phyloP scores from a whole-genome alignment of 2,113 vertebrate genomes.

The Rhizomys pruinosus region DNA sequence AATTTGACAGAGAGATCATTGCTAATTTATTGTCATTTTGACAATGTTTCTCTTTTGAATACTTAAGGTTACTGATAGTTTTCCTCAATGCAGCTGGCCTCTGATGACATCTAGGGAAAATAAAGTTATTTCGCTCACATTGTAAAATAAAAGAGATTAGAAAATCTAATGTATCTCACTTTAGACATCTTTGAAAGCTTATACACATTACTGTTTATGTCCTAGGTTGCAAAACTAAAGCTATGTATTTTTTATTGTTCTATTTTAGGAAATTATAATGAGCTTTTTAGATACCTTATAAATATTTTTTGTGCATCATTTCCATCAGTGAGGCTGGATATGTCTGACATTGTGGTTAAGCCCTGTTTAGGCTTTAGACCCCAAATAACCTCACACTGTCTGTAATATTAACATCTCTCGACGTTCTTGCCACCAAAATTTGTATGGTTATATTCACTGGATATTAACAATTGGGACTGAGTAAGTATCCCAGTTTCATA shows the following conservation, averaged over 20 bases:
- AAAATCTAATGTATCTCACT: slow-evolving; percentile 19
- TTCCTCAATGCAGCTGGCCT: slow-evolving; percentile 57
- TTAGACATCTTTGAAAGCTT: slow-evolving; percentile 43
- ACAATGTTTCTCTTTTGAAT: slow-evolving; percentile 62
- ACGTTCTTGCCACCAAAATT: slow-evolving; percentile 22
- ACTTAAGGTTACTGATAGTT: slow-evolving; percentile 73
- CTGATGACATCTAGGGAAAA: slow-evolving; percentile 45
- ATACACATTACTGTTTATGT: slow-evolving; percentile 9
- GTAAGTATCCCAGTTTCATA: not conserved
- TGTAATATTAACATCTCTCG: slow-evolving; percentile 42
- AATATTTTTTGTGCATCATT: slow-evolving; percentile 37
- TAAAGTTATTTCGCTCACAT: slow-evolving; percentile 18
- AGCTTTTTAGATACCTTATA: not conserved
- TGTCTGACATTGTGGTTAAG: not conserved
- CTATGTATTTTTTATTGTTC: not conserved
- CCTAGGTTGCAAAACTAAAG: slow-evolving; percentile 37
- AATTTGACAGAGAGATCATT: slow-evolving; percentile 76
- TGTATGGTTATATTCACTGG: too few relatives aligned
- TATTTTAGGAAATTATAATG: slow-evolving; percentile 15
- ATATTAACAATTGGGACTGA: not conserved
- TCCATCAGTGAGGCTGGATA: slow-evolving; percentile 14
- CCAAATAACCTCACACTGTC: slow-evolving; percentile 32
- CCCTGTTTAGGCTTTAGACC: not conserved
- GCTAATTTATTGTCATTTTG: slow-evolving; percentile 72
- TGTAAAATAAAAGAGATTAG: slow-evolving; percentile 42